A percentile compares a stretch with the other conserved stretches of the same genome.
Evolutionary conservation across 2,888 invertebrate species (phyloP).

Genomic region (Callosobruchus maculatus): DNA sequence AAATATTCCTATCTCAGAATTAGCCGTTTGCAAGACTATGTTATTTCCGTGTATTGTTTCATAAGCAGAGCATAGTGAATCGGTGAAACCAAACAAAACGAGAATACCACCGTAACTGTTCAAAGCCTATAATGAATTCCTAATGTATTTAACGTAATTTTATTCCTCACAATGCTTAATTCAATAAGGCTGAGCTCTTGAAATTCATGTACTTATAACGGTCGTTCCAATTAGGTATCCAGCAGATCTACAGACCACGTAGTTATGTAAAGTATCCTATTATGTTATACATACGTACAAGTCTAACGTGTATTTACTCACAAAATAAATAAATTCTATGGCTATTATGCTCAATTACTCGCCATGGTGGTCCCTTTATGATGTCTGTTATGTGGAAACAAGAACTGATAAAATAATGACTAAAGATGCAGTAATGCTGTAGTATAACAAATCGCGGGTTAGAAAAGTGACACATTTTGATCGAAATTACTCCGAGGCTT

Average conservation of each 20-base stretch:
- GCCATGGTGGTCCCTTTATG: not conserved
- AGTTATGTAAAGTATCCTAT: not conserved
- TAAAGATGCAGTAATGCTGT: too few relatives aligned
- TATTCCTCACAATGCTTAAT: not conserved
- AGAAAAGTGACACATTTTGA: too few relatives aligned
- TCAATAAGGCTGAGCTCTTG: not conserved
- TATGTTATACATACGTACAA: not conserved
- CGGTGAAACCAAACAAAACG: not conserved
- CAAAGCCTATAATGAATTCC: not conserved
- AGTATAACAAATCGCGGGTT: too few relatives aligned
- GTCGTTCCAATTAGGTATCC: not conserved
- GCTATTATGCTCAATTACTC: not conserved
- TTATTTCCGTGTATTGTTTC: not conserved
- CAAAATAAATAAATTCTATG: not conserved
- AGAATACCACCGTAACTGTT: not conserved
- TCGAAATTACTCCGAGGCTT: too few relatives aligned
- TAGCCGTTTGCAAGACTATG: too few relatives aligned
- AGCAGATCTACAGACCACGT: not conserved
- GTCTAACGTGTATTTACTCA: not conserved
- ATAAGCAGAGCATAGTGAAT: not conserved
- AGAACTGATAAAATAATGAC: not conserved
- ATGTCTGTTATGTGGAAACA: not conserved
- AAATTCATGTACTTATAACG: not conserved
- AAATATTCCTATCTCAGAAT: too few relatives aligned
- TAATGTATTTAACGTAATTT: not conserved